Base-by-base conservation (phyloP, 2,888 invertebrate species). In the Cataglyphis cursor region DNA sequence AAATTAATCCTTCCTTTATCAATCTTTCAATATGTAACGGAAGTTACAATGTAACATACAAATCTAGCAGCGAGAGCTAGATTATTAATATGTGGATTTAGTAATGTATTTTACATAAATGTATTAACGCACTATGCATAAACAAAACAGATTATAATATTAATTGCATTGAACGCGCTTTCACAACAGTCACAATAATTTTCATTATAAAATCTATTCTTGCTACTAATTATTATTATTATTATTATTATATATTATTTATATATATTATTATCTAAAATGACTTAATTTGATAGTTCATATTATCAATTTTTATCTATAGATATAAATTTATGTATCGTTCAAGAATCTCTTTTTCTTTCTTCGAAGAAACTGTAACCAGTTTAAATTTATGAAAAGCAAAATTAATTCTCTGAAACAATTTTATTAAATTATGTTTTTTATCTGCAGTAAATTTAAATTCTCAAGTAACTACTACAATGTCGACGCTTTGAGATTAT, bases 391-490 rank as follows among this genome's bases (percentile, higher is more conserved):
- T 28, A 64, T 24, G 15, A 3, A 18, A 24, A 15, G 21, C 12
- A 41, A 5, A 15, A 9, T 1, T 10, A 3, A 31, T 75, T 62
- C 15, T 21, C 6, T 8, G 48, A 48, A 48, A 44, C 31, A 21
- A 12, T 44, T 31, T 74, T 12, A n/a, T 74, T 61, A 44, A 41
- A 61, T 73, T 73, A 3, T 24, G 28, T 24, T 72, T 38, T 72
- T 41, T 5, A 48, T 18, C 48, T 15, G 2, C n/a, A 12, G 9
- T 15, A 4, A 48, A 44, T 44, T 21, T 48, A 64, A 31, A 64
- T 62, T 10, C 64, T 59, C 3, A n/a, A n/a, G 0, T 59, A 8
- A 24, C 28, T 28, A 21, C 5, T 21, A 21, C 21, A 44, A 61
- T n/a, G 38, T 59, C 15, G 28, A 31, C n/a, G 21, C 3, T 75